A percentile compares a stretch with the other conserved stretches of the same genome.
These are phyloP conservation scores for Camelus dromedarius DNA, from an alignment of 2,113 vertebrate species.

Conservation along the genomic window DNA sequence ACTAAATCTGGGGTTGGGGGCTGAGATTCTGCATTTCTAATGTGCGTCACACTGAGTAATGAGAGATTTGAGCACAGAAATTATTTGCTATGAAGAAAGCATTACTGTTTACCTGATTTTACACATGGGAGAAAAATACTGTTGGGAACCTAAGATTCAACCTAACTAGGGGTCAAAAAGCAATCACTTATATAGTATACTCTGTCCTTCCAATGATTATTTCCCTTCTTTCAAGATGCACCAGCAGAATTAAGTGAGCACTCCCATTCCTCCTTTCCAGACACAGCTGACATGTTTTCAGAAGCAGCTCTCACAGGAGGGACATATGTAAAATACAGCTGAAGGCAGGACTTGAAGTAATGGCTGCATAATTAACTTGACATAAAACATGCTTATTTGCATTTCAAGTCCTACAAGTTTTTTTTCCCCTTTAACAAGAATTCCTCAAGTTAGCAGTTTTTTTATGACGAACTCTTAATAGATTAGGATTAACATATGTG, in stretches of 20 bases:
- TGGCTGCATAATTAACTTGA: slow-evolving; percentile 49
- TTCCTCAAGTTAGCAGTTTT: slow-evolving; percentile 53
- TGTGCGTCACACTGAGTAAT: not conserved
- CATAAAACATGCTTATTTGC: slow-evolving; percentile 55
- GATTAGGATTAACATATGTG: slow-evolving; percentile 63
- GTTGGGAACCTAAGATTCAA: not conserved
- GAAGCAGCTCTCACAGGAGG: not conserved
- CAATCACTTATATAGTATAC: accelerated
- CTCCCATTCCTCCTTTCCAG: not conserved
- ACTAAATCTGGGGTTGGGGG: not conserved
- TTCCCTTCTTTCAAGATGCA: not conserved
- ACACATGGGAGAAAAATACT: not conserved
- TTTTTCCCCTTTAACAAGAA: slow-evolving; percentile 5
- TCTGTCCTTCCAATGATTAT: not conserved
- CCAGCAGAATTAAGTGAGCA: not conserved
- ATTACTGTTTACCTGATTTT: not conserved
- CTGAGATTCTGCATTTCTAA: not conserved
- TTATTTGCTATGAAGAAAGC: not conserved
- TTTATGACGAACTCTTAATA: slow-evolving; percentile 65
- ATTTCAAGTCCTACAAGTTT: slow-evolving; percentile 47
- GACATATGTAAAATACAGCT: not conserved
- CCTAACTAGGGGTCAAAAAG: not conserved
- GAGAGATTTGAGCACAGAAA: not conserved
- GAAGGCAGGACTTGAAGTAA: not conserved
- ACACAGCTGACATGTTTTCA: not conserved